phyloP scores from a whole-genome alignment of 2,113 vertebrate genomes.

The Amia ocellicauda region DNA sequence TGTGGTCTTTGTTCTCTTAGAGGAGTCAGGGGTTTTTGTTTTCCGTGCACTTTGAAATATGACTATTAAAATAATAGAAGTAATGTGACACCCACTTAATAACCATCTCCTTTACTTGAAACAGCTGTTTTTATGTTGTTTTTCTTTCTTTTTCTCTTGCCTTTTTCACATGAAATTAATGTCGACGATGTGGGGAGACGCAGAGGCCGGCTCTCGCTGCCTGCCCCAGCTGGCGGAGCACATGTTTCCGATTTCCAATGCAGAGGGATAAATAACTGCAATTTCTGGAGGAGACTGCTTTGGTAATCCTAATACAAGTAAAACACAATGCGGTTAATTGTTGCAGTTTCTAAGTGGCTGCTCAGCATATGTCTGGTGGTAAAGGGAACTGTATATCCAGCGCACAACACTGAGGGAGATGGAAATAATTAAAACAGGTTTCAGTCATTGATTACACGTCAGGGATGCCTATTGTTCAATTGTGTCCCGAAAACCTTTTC shows the following conservation, averaged over 20 bases:
- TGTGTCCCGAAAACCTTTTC: too few relatives aligned
- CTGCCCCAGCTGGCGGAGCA: background rate
- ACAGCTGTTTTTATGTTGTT: background rate
- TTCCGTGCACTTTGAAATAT: background rate
- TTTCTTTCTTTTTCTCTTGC: too few relatives aligned
- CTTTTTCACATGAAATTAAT: background rate
- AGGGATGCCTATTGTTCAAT: too few relatives aligned
- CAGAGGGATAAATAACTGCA: background rate
- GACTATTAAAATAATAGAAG: background rate
- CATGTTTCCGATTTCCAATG: background rate
- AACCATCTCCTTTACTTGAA: background rate
- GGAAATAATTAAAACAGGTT: background rate
- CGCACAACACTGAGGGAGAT: background rate
- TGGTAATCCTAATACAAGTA: background rate
- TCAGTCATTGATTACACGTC: too few relatives aligned
- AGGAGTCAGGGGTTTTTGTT: background rate
- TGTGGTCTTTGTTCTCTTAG: background rate
- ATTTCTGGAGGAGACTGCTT: background rate
- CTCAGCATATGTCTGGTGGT: background rate
- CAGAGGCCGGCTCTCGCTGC: background rate
- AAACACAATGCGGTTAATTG: background rate
- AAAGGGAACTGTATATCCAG: background rate
- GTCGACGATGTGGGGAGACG: background rate
- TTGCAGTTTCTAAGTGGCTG: background rate
- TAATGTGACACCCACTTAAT: background rate